Conservation (phyloP, 2,797 vertebrate genomes). For the Takifugu rubripes region DNA sequence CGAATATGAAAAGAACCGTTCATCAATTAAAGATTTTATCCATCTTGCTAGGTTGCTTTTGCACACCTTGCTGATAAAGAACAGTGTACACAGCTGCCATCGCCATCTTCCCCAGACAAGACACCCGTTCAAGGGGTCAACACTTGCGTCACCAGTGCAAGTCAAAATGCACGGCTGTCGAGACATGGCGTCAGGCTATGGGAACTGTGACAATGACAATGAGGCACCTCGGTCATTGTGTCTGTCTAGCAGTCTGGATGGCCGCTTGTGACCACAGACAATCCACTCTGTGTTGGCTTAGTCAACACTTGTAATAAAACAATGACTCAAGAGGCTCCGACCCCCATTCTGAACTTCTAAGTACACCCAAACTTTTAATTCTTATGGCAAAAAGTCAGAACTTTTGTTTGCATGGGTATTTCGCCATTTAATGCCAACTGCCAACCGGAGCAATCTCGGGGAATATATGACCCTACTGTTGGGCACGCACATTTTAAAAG, state of each 20-base stretch:
- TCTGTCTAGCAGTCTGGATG: constrained; percentile 55
- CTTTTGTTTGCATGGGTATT: not conserved
- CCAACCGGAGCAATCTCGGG: constrained; percentile 41
- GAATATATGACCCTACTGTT: constrained; percentile 42
- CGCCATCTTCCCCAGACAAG: constrained; percentile 41
- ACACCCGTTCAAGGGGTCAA: constrained; percentile 40
- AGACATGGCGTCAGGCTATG: constrained; percentile 64
- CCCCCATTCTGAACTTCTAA: constrained; percentile 7
- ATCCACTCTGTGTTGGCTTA: constrained; percentile 54
- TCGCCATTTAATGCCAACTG: constrained; percentile 22
- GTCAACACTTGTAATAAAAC: constrained; percentile 49
- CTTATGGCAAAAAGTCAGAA: not conserved
- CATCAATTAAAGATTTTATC: not conserved
- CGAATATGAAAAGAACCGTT: not conserved
- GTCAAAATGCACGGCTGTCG: constrained; percentile 46
- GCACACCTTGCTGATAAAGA: constrained; percentile 14
- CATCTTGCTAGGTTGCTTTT: not conserved
- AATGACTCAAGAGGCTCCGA: constrained; percentile 20
- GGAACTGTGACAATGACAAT: constrained; percentile 60
- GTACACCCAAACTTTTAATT: not conserved
- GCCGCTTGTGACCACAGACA: constrained; percentile 56
- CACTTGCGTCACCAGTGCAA: constrained; percentile 40
- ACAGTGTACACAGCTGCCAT: constrained; percentile 19
- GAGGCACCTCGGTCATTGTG: constrained; percentile 59
- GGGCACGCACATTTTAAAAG: constrained; percentile 44